Base-by-base conservation (phyloP, 2,797 vertebrate species). In the Tadarida brasiliensis region DNA sequence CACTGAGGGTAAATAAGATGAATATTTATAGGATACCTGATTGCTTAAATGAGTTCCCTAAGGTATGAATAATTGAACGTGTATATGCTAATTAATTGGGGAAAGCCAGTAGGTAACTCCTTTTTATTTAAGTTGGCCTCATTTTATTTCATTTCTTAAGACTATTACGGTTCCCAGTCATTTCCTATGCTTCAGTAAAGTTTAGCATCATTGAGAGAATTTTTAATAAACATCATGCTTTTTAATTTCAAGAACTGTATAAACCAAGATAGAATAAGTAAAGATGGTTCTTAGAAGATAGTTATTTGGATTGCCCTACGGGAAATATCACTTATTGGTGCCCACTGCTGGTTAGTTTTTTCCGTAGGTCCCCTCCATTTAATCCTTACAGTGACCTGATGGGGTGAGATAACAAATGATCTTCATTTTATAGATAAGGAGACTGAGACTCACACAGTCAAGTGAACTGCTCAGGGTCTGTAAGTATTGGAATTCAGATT, bases 1-100 rank as follows among this genome's bases (percentile, higher is more conserved):
- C 96, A 96, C 44, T 68, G 88, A 97, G 98, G 91, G 95, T 96
- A 97, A 97, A 97, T 96, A 96, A 96, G 51, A 95, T 97, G 95
- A 96, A 97, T 98, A 97, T 96, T 97, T 97, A 95, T 87, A 94
- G 94, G 96, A 96, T 91, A 98, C 82, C 87, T 81, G 88, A 98
- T 98, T 61, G 84, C 92, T 87, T 97, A 96, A 95, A 97, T 97
- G 98, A 98, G 87, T 95, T 96, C 95, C 65, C 89, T 96, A 92
- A 83, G 63, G 93, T 97, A 95, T 97, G 95, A 97, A 96, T 95
- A 97, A 98, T 96, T 96, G 94, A 97, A 97, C 80, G 95, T 81
- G 93, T 54, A 90, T 97, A 89, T 35, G 59, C 71, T 97, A 97
- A 97, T 97, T 96, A 96, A 97, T 90, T 97, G 92, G 92, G 92